Evolutionary conservation across 2,888 invertebrate genomes (phyloP), one percentile per base, ranked within the genome.

Genomic region (Conomelus anceps): DNA sequence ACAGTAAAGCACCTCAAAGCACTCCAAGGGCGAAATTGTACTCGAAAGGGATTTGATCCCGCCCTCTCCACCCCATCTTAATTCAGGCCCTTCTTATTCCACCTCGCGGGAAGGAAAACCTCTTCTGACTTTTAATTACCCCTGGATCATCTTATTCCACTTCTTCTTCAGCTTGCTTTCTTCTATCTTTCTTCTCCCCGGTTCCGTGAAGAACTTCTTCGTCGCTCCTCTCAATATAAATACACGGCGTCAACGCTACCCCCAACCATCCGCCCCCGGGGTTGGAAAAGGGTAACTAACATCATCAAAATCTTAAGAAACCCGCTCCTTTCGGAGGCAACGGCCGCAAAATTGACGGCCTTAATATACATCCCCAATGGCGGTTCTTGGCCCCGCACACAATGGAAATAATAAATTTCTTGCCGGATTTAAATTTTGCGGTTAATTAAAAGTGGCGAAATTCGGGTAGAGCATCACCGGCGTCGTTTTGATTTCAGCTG

Each of bases 111-210:
- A 88, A 88, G 87, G 22, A 84, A 86, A 89, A 89, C 89, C 89
- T 89, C 89, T 89, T 89, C 89, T 89, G 89, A 89, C 89, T 89
- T 89, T 89, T 89, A 89, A 89, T 89, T 89, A 89, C 89, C 89
- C 86, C 88, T 29, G 87, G 88, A 89, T 89, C 89, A 63, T 63
- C 63, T 63, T 63, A 20, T 63, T 63, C 63, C n/a, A 63, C n/a
- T 63, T 63, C 63, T 63, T 34, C 34, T 34, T 34, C 34, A 17
- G 34, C 17, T 4, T n/a, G n/a, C n/a, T 63, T 63, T n/a, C 20
- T 63, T 63, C 63, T n/a, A 63, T 63, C 63, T 63, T 63, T 63
- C 63, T 63, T n/a, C 63, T 63, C 63, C 7, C 63, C 7, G 7
- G 4, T n/a, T n/a, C 7, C 63, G n/a, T n/a, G n/a, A n/a, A n/a